phyloP scores from a whole-genome alignment of 2,113 vertebrate species.

The Rhinogobius similis region DNA sequence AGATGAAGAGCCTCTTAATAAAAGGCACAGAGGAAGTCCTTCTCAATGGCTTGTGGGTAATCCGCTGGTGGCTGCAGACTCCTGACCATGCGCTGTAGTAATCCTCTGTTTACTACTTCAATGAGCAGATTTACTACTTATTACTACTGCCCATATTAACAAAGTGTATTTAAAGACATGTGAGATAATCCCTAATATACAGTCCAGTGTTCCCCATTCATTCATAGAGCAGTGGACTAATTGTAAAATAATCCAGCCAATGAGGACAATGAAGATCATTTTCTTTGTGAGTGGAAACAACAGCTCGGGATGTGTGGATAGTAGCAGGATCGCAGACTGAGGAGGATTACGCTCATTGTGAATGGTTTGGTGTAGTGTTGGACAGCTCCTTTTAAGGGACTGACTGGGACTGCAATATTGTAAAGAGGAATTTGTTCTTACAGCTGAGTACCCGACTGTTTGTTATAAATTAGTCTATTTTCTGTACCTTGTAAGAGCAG shows the following conservation, averaged over 20 bases:
- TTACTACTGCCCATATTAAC: background rate
- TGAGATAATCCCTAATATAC: background rate
- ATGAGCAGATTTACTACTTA: constrained; percentile 2
- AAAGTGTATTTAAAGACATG: background rate
- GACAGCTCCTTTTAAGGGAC: background rate
- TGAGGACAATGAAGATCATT: background rate
- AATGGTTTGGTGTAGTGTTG: constrained; percentile 1
- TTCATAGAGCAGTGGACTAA: background rate
- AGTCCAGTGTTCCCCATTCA: background rate
- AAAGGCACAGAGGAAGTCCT: constrained; percentile 3
- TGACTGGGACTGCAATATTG: background rate
- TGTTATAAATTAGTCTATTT: no score
- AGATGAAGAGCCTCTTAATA: background rate
- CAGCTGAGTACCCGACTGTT: no score
- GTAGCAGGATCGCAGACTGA: constrained; percentile 7
- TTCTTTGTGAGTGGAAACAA: background rate
- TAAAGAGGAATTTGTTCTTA: no score
- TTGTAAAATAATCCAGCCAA: background rate
- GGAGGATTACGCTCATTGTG: constrained; percentile 13
- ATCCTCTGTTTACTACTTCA: constrained; percentile 11
- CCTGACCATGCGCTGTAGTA: background rate
- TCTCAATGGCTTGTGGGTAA: constrained; percentile 4
- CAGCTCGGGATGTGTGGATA: constrained; percentile 14
- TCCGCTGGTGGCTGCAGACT: background rate
- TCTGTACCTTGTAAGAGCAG: no score